Base-by-base conservation (phyloP, 2,113 vertebrate species). In the Phyllostomus discolor region DNA sequence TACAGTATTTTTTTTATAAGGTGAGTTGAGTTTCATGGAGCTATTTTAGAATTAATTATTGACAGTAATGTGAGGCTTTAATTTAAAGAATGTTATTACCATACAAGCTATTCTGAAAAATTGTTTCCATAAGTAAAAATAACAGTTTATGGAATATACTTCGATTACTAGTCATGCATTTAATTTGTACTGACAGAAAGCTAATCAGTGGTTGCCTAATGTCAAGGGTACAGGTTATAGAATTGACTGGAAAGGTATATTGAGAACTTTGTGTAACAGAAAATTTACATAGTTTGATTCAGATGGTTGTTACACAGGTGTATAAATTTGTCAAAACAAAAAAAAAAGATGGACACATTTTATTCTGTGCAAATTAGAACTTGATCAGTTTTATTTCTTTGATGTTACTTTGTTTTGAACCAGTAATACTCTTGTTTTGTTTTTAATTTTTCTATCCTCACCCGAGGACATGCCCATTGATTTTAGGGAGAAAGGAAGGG, bases 1-100 rank as follows among this genome's bases (percentile, higher is more conserved):
- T 99, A 99, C 99, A 99, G 99, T 99, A 99, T 99, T 99, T 99
- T 99, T 99, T 99, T 99, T 99, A 99, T 98, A 99, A 99, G 99
- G 99, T 99, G 97, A 97, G 98, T 98, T 99, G 97, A 97, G 98
- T 98, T 97, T 96, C 11, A 43, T 89, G 10, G 33, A 54, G 10
- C 50, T 66, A 82, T 41, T 89, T 84, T 93, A 73, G 43, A 92
- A 78, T 85, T 54, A 81, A 15, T 88, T 93, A 84, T 33, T 96
- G 33, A 79, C 8, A 66, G 16, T 88, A 87, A 92, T 76, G 67
- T 88, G 19, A 81, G 54, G 50, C 73, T 88, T 82, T 10, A 86
- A 17, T 59, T 84, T 82, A 88, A 95, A 62, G 11, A 90, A 70
- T 92, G 31, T 54, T 86, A 26, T 70, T 54, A 33, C 16, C 4